Conservation (phyloP, 2,113 vertebrate genomes). For the Pipra filicauda region DNA sequence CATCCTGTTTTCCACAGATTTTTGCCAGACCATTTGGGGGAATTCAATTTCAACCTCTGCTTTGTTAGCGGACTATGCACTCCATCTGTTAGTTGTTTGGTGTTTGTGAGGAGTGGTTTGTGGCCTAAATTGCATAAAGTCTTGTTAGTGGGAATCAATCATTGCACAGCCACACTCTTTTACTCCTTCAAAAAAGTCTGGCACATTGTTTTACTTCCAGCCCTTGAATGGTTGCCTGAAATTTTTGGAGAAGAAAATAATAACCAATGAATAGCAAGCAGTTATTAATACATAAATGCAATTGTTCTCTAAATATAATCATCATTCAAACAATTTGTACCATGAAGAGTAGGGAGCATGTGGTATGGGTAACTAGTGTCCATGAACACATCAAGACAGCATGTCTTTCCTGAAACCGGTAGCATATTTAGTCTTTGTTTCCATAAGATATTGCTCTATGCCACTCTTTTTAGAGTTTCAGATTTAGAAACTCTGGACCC, state of each 20-base stretch:
- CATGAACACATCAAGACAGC: background rate
- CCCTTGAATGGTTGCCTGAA: background rate
- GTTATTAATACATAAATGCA: background rate
- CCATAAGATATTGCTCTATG: background rate
- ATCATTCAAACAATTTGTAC: background rate
- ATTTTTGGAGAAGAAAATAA: background rate
- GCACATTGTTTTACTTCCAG: background rate
- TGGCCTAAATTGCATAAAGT: conserved; percentile 11
- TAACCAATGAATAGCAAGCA: background rate
- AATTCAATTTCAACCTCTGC: conserved; percentile 1
- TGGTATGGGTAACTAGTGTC: background rate
- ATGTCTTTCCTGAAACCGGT: background rate
- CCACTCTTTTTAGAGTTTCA: background rate
- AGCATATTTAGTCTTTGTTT: background rate
- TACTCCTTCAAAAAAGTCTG: background rate
- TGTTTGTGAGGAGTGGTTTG: conserved; percentile 35
- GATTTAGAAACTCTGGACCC: background rate
- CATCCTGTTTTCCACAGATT: conserved; percentile 24
- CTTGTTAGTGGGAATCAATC: background rate
- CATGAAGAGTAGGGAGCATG: background rate
- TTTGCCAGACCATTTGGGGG: background rate
- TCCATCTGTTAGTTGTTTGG: conserved; percentile 49
- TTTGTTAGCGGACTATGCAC: conserved; percentile 17
- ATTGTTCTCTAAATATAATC: background rate
- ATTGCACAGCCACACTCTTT: background rate